Percentiles rank a stretch among this genome's conserved stretches.
phyloP scores from a whole-genome alignment of 2,113 vertebrate genomes.

The Dicrurus megarhynchus region DNA sequence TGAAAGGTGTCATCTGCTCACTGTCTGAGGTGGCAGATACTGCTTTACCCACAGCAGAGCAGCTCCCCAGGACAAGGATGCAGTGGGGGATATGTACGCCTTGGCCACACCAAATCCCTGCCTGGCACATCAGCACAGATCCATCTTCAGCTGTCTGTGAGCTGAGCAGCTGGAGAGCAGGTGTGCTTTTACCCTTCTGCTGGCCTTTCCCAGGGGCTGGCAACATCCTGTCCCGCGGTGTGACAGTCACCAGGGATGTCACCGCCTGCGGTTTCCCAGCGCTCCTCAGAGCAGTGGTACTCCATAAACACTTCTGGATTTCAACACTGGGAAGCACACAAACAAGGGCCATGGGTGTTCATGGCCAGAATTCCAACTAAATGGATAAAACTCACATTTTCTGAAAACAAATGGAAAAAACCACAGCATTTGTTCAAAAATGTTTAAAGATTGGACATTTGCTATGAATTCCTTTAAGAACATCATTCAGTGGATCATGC shows the following conservation, averaged over 20 bases:
- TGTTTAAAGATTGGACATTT: background rate
- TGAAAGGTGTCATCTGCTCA: background rate
- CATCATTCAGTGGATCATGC: background rate
- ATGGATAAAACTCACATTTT: background rate
- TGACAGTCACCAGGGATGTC: background rate
- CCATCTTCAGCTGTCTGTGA: background rate
- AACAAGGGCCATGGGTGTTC: background rate
- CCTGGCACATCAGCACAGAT: background rate
- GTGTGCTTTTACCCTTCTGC: background rate
- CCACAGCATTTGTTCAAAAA: background rate
- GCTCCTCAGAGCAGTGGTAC: background rate
- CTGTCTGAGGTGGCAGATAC: background rate
- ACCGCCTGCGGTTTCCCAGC: background rate
- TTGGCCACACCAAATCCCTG: background rate
- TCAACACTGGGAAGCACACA: background rate
- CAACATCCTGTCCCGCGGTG: background rate
- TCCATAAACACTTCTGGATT: background rate
- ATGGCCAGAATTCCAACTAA: background rate
- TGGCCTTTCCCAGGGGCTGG: background rate
- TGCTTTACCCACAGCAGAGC: background rate
- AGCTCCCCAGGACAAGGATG: background rate
- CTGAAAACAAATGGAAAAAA: background rate
- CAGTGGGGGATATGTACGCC: fast-evolving
- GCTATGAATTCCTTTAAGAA: background rate
- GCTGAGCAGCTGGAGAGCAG: background rate